Evolutionary conservation across 2,888 invertebrate genomes (phyloP).

Genomic region (Lycia hirtaria): DNA sequence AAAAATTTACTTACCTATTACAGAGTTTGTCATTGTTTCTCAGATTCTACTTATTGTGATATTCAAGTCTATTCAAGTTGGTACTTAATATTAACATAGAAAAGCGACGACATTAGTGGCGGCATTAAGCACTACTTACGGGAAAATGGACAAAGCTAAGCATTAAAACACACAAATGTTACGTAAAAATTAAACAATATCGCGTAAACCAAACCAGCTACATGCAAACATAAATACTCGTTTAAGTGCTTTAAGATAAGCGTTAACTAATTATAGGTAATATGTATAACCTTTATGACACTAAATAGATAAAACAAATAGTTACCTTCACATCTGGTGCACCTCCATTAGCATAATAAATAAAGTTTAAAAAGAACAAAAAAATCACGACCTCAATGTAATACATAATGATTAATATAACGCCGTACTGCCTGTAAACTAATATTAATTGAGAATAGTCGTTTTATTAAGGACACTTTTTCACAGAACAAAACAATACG

Average conservation of each 20-base stretch:
- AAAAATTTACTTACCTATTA: too few relatives aligned
- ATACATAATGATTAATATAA: slow-evolving; percentile 65
- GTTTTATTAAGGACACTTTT: slow-evolving; percentile 61
- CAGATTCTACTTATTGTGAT: too few relatives aligned
- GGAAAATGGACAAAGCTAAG: too few relatives aligned
- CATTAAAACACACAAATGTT: too few relatives aligned
- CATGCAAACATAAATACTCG: too few relatives aligned
- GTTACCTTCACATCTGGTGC: slow-evolving; percentile 73
- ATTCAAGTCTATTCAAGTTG: too few relatives aligned
- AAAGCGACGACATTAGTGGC: too few relatives aligned
- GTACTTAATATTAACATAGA: too few relatives aligned
- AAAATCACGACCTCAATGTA: slow-evolving; percentile 67
- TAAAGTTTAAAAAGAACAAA: slow-evolving; percentile 68
- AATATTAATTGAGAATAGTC: slow-evolving; percentile 37
- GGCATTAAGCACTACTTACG: too few relatives aligned
- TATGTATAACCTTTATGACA: slow-evolving; percentile 1
- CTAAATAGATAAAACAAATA: slow-evolving; percentile 15
- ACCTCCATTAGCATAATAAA: slow-evolving; percentile 65
- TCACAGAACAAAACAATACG: slow-evolving; percentile 66
- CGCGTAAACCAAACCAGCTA: too few relatives aligned
- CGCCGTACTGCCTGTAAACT: slow-evolving; percentile 13
- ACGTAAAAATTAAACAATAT: too few relatives aligned
- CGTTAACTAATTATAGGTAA: neutral
- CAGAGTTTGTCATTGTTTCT: too few relatives aligned
- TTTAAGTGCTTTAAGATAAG: neutral